Evolutionary conservation across 2,797 vertebrate species (phyloP).

Genomic region (Caiman crocodilus): DNA sequence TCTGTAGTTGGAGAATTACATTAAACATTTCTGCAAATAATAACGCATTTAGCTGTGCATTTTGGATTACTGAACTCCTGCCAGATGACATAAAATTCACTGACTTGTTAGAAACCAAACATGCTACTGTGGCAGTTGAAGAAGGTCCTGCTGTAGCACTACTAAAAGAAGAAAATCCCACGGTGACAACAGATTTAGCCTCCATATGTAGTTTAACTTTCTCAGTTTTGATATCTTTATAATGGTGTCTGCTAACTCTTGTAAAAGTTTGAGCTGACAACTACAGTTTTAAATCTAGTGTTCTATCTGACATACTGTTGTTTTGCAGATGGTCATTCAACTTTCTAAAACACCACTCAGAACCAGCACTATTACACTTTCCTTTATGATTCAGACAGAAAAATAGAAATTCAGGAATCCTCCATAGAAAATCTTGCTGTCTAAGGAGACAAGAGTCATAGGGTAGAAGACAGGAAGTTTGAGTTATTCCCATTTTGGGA

Average conservation of each 20-base stretch:
- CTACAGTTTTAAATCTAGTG: neutral
- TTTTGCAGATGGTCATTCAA: neutral
- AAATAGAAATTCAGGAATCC: slow-evolving; percentile 12
- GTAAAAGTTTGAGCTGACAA: neutral
- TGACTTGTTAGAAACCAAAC: slow-evolving; percentile 6
- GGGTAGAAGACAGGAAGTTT: neutral
- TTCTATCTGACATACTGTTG: neutral
- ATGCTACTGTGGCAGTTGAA: neutral
- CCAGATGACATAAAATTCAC: neutral
- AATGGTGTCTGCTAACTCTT: neutral
- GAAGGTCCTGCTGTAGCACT: neutral
- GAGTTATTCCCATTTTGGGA: neutral
- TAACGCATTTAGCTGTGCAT: neutral
- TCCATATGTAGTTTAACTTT: neutral
- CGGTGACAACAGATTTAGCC: neutral
- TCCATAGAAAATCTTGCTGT: neutral
- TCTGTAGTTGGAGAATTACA: neutral
- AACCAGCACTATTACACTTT: neutral
- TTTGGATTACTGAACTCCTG: neutral
- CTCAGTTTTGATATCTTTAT: neutral
- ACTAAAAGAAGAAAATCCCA: neutral
- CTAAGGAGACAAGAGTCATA: slow-evolving; percentile 1
- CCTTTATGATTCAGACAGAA: neutral
- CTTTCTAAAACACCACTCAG: neutral
- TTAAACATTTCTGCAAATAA: slow-evolving; percentile 21